Base-by-base conservation (phyloP, 2,113 vertebrate genomes). In the Miniopterus natalensis region DNA sequence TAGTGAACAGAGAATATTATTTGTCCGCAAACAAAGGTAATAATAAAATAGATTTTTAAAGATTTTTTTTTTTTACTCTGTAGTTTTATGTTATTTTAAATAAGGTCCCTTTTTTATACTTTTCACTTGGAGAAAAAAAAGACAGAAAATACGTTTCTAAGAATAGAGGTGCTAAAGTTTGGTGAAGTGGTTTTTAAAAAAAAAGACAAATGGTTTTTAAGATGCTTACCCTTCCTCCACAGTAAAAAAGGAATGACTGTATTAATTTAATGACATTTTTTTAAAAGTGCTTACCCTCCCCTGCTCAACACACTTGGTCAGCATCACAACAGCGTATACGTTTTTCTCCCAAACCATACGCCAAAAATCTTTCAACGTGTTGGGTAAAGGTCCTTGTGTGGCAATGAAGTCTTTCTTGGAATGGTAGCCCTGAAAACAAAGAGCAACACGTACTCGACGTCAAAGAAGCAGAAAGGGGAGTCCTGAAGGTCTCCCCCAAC, bases 321-420 rank as follows among this genome's bases (percentile, higher is more conserved):
- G 97, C 99, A 99, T 99, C 94, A 99, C 99, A 81, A 99, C 49
- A 8, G 99, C 99, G 90, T 98, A 98, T 20, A 99, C 98, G 7
- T 99, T 99, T 98, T 99, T 99, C 97, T 99, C 99, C 99, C 99
- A 99, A 96, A 99, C 98, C 99, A 99, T 99, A 88, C 98, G 99
- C 99, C 99, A 99, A 97, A 99, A 99, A 77, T 99, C 99, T 31
- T 98, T 98, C 95, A 99, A 97, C 8, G 99, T 99, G 68, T 97
- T 96, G n/a, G 99, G 98, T 73, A 99, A 97, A 27, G 99, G 99
- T 61, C 99, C 99, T 97, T 99, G 99, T 42, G 99, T 99, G 92
- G 99, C 99, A 96, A 99, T 99, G 85, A 99, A 99, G 29, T 99
- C 99, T 96, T 98, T 99, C 97, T 98, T 99, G 86, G 98, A 99